Percentiles rank a stretch among this genome's conserved stretches.
Evolutionary conservation across 2,888 invertebrate genomes (phyloP).

Genomic region (Serripes groenlandicus): DNA sequence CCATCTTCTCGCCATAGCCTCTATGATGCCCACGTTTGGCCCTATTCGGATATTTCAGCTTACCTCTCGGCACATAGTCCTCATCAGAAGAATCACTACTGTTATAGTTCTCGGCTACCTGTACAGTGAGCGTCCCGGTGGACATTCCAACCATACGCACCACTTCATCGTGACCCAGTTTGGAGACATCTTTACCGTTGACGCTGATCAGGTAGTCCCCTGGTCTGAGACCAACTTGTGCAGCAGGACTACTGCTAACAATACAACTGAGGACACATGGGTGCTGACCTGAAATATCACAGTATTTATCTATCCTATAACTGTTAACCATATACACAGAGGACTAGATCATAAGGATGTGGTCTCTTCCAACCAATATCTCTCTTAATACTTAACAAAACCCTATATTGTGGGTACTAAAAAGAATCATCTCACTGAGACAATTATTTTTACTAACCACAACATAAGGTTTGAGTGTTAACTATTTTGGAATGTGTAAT

Average conservation of each 20-base stretch:
- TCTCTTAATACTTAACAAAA: too few relatives aligned
- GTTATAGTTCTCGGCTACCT: conserved; percentile 89
- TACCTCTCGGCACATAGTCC: conserved; percentile 84
- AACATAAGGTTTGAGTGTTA: too few relatives aligned
- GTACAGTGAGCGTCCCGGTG: conserved; percentile 88
- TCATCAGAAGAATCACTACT: conserved; percentile 94
- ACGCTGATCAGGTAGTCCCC: conserved; percentile 97
- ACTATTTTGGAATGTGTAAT: too few relatives aligned
- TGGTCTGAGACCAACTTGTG: conserved; percentile 94
- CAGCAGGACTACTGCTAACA: conserved; percentile 95
- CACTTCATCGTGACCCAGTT: conserved; percentile 96
- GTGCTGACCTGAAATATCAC: conserved; percentile 94
- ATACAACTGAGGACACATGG: conserved; percentile 98
- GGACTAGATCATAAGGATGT: too few relatives aligned
- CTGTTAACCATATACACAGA: too few relatives aligned
- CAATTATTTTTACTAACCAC: too few relatives aligned
- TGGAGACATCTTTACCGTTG: conserved; percentile 95
- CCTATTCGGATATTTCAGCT: conserved; percentile 85
- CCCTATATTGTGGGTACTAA: too few relatives aligned
- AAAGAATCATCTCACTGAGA: too few relatives aligned
- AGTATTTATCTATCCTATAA: too few relatives aligned
- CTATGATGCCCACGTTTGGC: conserved; percentile 39
- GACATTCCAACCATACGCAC: conserved; percentile 96
- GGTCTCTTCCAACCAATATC: too few relatives aligned
- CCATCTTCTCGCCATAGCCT: conserved; percentile 61